A percentile compares a stretch with the other conserved stretches of the same genome.
Evolutionary conservation across 2,888 invertebrate species (phyloP).

Genomic region (Heteromurus nitidus): DNA sequence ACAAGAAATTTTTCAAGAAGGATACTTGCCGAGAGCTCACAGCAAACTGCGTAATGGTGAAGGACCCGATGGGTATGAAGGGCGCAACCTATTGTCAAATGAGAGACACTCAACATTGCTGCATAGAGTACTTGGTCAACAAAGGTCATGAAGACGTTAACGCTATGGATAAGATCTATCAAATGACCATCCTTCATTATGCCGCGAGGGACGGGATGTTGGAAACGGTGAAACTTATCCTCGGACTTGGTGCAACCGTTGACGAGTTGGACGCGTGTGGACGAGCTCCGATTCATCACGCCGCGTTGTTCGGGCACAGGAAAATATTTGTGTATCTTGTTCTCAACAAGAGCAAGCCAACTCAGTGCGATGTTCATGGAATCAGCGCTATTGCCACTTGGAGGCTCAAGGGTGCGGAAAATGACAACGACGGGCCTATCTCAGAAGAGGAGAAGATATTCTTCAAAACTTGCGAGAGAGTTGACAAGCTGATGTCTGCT

Average conservation of each 20-base stretch:
- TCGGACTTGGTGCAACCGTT: background rate
- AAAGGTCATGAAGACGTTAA: conserved; percentile 1
- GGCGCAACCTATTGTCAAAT: background rate
- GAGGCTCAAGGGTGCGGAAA: background rate
- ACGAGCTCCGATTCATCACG: conserved; percentile 13
- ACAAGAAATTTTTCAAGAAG: background rate
- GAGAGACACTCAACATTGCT: conserved; percentile 12
- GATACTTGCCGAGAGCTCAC: background rate
- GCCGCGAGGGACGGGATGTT: conserved; percentile 6
- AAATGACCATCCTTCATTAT: conserved; percentile 23
- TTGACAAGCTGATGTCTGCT: no score
- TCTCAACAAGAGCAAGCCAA: background rate
- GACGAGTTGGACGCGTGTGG: background rate
- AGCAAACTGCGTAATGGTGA: background rate
- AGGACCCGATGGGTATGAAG: no score
- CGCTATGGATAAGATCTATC: background rate
- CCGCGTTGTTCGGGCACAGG: background rate
- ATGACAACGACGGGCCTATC: no score
- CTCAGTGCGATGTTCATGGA: background rate
- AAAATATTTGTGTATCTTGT: background rate
- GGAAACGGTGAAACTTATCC: background rate
- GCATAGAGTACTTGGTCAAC: background rate
- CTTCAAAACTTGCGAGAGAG: no score
- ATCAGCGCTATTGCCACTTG: background rate
- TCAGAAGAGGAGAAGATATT: no score